A percentile compares a stretch with the other conserved stretches of the same genome.
phyloP scores from a whole-genome alignment of 1,140 invertebrate species.

The Thaumetopoea pityocampa region DNA sequence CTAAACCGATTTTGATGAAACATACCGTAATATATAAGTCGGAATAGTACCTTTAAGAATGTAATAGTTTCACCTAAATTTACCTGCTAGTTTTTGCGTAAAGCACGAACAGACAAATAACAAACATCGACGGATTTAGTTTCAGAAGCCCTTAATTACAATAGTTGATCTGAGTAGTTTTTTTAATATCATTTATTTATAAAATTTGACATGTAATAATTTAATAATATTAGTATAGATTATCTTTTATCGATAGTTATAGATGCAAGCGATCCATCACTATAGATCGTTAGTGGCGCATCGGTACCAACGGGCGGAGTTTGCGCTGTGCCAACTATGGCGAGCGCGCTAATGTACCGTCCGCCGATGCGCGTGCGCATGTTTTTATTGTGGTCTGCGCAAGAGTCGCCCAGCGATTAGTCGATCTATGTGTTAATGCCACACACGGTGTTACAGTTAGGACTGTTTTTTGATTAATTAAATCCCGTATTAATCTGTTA shows the following conservation, averaged over 20 bases:
- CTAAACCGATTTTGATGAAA: no score
- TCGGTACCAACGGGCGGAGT: constrained; percentile 57
- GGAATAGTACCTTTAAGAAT: no score
- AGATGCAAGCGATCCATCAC: constrained; percentile 42
- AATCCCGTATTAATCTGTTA: not conserved
- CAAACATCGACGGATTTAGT: no score
- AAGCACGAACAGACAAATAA: no score
- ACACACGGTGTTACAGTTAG: constrained; percentile 37
- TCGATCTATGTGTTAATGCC: constrained; percentile 45
- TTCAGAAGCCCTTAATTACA: no score
- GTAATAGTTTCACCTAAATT: no score
- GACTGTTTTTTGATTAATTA: not conserved
- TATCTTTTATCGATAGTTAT: constrained; percentile 37
- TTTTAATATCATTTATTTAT: no score
- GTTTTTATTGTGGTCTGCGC: constrained; percentile 59
- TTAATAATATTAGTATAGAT: no score
- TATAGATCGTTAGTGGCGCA: constrained; percentile 48
- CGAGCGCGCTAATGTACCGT: constrained; percentile 69
- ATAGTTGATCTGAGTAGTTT: no score
- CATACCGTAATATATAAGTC: no score
- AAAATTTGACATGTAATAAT: no score
- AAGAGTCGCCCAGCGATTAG: constrained; percentile 45
- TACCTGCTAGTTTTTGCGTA: no score
- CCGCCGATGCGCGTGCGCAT: constrained; percentile 46
- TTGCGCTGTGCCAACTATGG: constrained; percentile 66